Conservation (phyloP, 2,113 vertebrate species). For the Xerus inauris region DNA sequence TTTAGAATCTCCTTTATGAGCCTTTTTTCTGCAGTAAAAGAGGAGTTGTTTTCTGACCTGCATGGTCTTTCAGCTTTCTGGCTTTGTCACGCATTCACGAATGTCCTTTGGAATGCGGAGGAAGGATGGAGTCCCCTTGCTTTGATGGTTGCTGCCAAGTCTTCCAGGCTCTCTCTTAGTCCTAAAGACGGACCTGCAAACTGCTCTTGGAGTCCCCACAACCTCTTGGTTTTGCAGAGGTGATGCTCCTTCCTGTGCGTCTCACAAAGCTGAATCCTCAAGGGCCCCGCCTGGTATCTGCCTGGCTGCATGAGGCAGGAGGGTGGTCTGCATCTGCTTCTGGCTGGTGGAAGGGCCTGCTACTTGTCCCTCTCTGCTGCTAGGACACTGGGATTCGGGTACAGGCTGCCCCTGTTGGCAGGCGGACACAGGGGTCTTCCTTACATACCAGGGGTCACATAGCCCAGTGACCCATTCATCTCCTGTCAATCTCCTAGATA, state of each 20-base stretch:
- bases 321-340: neutral
- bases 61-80: conserved; percentile 54
- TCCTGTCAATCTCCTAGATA: neutral
- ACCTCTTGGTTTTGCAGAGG: neutral
- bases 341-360: neutral
- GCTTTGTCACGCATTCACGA: conserved; percentile 49
- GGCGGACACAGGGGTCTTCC: neutral
- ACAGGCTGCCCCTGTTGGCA: neutral
- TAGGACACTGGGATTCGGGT: neutral
- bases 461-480: neutral
- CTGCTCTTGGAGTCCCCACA: neutral
- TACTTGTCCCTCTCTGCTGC: neutral
- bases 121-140: neutral
- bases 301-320: neutral
- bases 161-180: neutral
- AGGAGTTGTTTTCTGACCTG: conserved; percentile 50
- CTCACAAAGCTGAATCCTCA: neutral
- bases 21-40: conserved; percentile 64
- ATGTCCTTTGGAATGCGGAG: neutral
- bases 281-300: neutral
- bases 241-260: neutral
- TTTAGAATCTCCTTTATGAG: conserved; percentile 68
- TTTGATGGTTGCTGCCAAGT: neutral
- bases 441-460: neutral
- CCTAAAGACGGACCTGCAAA: neutral